These are phyloP conservation scores for Drosophila rellima DNA, from an alignment of 2,888 invertebrate species.

Conservation along the genomic window DNA sequence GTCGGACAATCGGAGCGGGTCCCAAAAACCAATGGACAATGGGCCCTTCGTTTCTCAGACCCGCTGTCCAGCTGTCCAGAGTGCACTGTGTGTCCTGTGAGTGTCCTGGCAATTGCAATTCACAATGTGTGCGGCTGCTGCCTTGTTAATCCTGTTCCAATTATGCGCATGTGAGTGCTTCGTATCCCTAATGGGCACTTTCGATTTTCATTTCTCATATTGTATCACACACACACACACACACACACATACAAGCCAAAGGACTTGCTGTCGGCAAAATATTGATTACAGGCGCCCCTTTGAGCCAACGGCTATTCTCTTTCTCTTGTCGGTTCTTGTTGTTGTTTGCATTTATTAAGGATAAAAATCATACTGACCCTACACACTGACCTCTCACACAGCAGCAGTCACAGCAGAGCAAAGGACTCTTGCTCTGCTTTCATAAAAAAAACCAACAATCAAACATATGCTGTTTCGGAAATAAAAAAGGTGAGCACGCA, in stretches of 20 bases:
- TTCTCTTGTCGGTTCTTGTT: constrained; percentile 14
- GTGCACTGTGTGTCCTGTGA: constrained; percentile 16
- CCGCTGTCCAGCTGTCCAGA: constrained; percentile 6
- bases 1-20: constrained; percentile 32
- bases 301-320: constrained; percentile 39
- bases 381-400: constrained; percentile 54
- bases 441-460: constrained; percentile 4
- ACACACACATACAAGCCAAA: constrained; percentile 35
- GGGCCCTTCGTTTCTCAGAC: constrained; percentile 4
- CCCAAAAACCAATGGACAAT: constrained; percentile 61
- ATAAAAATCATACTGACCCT: constrained; percentile 75
- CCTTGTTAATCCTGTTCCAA: constrained; percentile 80
- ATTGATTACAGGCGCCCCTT: constrained; percentile 72
- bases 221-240: constrained; percentile 41
- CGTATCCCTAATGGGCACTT: constrained; percentile 79
- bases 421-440: constrained; percentile 35
- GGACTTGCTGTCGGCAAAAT: constrained; percentile 67
- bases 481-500: too few species aligned
- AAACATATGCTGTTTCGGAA: constrained; percentile 1
- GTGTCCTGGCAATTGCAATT: constrained; percentile 60
- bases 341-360: constrained; percentile 58
- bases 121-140: constrained; percentile 42
- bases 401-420: constrained; percentile 16
- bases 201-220: constrained; percentile 69
- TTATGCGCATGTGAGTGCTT: constrained; percentile 77